Conservation (phyloP, 1,140 invertebrate genomes). For the Maniola jurtina region DNA sequence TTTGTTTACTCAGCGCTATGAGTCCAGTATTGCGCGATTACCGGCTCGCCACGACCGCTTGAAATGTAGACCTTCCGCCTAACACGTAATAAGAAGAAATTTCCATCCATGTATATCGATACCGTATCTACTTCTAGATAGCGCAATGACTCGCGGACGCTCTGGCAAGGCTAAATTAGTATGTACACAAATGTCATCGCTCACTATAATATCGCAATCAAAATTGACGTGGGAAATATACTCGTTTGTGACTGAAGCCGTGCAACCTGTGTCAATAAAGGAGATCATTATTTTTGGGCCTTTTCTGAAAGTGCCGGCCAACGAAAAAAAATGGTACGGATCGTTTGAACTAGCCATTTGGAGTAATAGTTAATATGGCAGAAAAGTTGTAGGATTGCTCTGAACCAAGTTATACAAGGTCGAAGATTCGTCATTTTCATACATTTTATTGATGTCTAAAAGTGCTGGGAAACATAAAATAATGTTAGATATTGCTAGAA, state of each 20-base stretch:
- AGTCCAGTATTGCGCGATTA: constrained; percentile 63
- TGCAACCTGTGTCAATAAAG: constrained; percentile 61
- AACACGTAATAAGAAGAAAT: constrained; percentile 51
- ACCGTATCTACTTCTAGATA: constrained; percentile 54
- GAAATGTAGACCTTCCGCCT: constrained; percentile 56
- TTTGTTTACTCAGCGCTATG: constrained; percentile 70
- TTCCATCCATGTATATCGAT: constrained; percentile 33
- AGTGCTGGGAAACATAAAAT: too few relatives aligned
- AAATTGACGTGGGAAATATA: constrained; percentile 74
- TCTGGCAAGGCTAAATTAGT: constrained; percentile 62
- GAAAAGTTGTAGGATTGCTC: too few relatives aligned
- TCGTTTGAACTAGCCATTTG: too few relatives aligned
- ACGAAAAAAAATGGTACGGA: too few relatives aligned
- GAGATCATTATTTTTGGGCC: too few relatives aligned
- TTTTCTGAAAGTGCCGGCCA: too few relatives aligned
- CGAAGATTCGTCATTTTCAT: too few relatives aligned
- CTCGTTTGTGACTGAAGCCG: constrained; percentile 66
- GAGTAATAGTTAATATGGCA: too few relatives aligned
- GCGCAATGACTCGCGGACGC: constrained; percentile 46
- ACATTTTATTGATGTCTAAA: too few relatives aligned
- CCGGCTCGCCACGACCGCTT: constrained; percentile 34
- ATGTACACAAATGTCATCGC: constrained; percentile 68
- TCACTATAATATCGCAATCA: constrained; percentile 74
- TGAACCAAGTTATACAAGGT: too few relatives aligned
- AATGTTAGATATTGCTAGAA: too few relatives aligned